A percentile compares a stretch with the other conserved stretches of the same genome.
Evolutionary conservation across 2,888 invertebrate species (phyloP).

Genomic region (Fragum sueziense): DNA sequence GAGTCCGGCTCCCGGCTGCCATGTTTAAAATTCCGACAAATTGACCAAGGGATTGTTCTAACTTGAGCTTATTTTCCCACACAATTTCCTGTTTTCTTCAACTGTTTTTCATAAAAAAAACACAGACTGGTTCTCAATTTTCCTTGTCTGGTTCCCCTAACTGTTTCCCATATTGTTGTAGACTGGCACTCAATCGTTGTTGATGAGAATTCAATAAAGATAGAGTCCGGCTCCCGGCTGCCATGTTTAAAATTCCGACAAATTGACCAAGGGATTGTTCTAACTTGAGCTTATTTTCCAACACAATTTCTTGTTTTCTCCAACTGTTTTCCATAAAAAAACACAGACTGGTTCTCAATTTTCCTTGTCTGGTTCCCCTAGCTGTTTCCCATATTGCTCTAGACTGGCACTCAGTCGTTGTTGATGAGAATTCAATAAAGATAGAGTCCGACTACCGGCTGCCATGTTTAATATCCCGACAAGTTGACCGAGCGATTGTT

Average conservation of each 20-base stretch:
- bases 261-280: slow-evolving; percentile 45
- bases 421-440: slow-evolving; percentile 49
- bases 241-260: slow-evolving; percentile 35
- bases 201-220: slow-evolving; percentile 49
- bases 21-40: slow-evolving; percentile 38
- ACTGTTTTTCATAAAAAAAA: too few relatives aligned
- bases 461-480: slow-evolving; percentile 37
- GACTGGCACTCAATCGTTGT: slow-evolving; percentile 40
- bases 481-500: slow-evolving; percentile 41
- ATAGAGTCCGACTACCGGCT: slow-evolving; percentile 33
- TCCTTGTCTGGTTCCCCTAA: slow-evolving; percentile 10
- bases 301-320: too few relatives aligned
- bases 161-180: slow-evolving; percentile 50
- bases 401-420: slow-evolving; percentile 44
- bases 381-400: slow-evolving; percentile 47
- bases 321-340: too few relatives aligned
- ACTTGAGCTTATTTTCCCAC: too few relatives aligned
- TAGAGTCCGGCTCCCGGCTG: slow-evolving; percentile 33
- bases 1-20: slow-evolving; percentile 33
- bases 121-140: too few relatives aligned
- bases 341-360: too few relatives aligned
- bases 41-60: slow-evolving; percentile 44
- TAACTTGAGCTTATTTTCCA: too few relatives aligned
- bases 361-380: slow-evolving; percentile 8
- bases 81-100: too few relatives aligned